Evolutionary conservation across 30 jellyfish, hydroid and myxozoan species (phyloP), one percentile per base, ranked within the genome.

Genomic region (Turritopsis dohrnii): DNA sequence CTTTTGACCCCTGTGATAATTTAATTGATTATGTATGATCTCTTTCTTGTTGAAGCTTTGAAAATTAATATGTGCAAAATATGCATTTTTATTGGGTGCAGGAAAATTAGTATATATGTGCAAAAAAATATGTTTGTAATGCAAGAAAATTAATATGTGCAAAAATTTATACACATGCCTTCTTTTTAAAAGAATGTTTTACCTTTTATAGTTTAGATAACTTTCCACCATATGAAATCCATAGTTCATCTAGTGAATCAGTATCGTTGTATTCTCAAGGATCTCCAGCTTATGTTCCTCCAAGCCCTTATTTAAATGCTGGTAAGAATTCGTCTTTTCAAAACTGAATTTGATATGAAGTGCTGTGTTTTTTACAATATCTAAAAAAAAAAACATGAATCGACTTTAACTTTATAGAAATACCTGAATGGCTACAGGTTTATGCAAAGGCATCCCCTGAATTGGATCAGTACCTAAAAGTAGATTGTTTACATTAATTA

Each of bases 391-490:
- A 3, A 3, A 3, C 13, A 41, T 41, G 60, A n/a, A 53, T 7
- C 69, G 71, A 21, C 54, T 24, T 53, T 53, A 3, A 8, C 28
- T 81, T 80, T 65, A n/a, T 81, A 94, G 99, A 94, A 76, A 89
- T 94, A 29, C 99, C 99, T 20, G 99, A 94, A 22, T 94, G 99
- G 99, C 93, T 94, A 53, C 99, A 94, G 71, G 97, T 94, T 0
- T 94, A 94, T 65, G 95, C 99, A 17, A 94, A 89, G 69, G 99
- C 99, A 31, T 94, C 99, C 21, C 97, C 95, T 7, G 96, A 94
- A 41, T 84, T 86, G 22, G 99, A 94, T 71, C 52, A 79, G 30
- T 86, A 73, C 72, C 90, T 94, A 66, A 94, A 94, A 96, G 99
- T 94, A 72, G 0, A 29, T 21, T 13, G 3, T 22, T 76, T 27